Evolutionary conservation across 2,888 invertebrate species (phyloP).

Genomic region (Cyrtodaria siliqua): DNA sequence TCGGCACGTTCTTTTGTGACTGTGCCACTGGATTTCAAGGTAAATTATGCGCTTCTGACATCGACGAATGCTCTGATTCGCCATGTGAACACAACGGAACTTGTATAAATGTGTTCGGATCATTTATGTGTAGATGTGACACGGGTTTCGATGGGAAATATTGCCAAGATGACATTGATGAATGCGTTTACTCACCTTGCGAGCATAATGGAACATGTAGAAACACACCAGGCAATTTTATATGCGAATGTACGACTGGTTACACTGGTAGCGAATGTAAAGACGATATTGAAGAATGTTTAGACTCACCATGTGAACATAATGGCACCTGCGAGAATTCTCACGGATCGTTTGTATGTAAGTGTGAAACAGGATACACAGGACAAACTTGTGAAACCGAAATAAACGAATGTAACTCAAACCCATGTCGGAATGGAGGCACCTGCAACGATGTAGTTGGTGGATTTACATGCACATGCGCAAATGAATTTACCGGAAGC

Average conservation of each 20-base stretch:
- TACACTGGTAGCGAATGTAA: conserved; percentile 20
- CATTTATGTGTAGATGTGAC: conserved; percentile 2
- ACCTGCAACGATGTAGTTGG: background rate
- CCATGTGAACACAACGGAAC: background rate
- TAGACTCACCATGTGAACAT: conserved; percentile 13
- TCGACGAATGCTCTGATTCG: conserved; percentile 6
- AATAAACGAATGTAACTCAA: too few species aligned
- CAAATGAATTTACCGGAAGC: too few species aligned
- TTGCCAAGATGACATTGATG: conserved; percentile 25
- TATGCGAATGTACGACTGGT: conserved; percentile 13
- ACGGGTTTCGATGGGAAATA: background rate
- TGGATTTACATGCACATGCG: too few species aligned
- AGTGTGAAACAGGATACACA: conserved; percentile 10
- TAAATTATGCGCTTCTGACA: conserved; percentile 2
- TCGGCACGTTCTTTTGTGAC: conserved; percentile 2
- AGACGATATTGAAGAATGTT: conserved; percentile 35
- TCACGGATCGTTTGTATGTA: conserved; percentile 26
- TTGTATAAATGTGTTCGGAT: conserved; percentile 22
- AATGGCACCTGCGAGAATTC: conserved; percentile 25
- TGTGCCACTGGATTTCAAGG: conserved; percentile 16
- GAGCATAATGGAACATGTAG: conserved; percentile 17
- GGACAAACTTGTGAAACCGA: background rate
- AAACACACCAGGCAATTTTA: conserved; percentile 14
- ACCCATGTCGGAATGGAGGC: too few species aligned
- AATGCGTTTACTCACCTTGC: conserved; percentile 25